phyloP scores from a whole-genome alignment of 2,888 invertebrate species.

The Oligia strigilis region DNA sequence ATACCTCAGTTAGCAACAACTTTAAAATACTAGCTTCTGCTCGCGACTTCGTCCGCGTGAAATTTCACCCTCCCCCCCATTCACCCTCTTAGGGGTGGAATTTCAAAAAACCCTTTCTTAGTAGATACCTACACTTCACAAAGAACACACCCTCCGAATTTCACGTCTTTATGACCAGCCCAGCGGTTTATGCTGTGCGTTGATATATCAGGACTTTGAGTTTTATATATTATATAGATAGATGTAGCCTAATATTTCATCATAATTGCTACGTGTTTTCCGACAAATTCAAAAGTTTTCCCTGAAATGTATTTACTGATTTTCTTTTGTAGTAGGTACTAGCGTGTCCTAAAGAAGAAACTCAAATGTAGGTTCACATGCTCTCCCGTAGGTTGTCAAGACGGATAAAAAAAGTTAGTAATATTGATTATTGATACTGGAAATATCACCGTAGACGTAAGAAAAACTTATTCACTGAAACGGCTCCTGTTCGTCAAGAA shows the following conservation, averaged over 20 bases:
- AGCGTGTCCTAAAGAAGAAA: conserved; percentile 16
- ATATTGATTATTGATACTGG: conserved; percentile 19
- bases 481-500: neutral
- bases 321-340: neutral
- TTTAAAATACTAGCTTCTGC: too few relatives aligned
- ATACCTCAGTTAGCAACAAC: neutral
- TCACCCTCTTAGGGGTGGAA: too few relatives aligned
- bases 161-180: too few relatives aligned
- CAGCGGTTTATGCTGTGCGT: too few relatives aligned
- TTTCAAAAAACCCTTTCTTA: too few relatives aligned
- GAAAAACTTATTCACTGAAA: neutral
- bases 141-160: too few relatives aligned
- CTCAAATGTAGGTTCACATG: conserved; percentile 22
- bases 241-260: neutral
- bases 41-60: too few relatives aligned
- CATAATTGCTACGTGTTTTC: too few relatives aligned
- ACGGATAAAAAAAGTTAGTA: conserved; percentile 8
- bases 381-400: neutral
- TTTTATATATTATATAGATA: too few relatives aligned
- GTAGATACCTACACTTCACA: too few relatives aligned
- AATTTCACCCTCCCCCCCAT: too few relatives aligned
- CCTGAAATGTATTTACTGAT: neutral
- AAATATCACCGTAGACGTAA: conserved; percentile 6
- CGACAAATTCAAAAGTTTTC: neutral
- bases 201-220: too few relatives aligned